Conservation (phyloP, 2,888 invertebrate species). For the Panorpa germanica region DNA sequence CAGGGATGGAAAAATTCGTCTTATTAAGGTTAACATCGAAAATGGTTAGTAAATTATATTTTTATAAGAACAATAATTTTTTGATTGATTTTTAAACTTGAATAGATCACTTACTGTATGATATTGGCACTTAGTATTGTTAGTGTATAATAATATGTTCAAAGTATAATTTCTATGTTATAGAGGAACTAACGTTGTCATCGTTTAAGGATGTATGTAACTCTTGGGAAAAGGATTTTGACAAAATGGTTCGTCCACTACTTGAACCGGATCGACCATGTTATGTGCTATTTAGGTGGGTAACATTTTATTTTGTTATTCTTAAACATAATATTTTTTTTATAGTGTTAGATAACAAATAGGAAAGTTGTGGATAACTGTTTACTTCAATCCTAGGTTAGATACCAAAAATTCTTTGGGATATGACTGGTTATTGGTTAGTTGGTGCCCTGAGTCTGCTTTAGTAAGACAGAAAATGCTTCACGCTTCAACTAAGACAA, state of each 20-base stretch:
- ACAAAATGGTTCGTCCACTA: conserved; percentile 48
- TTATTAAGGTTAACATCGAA: conserved; percentile 69
- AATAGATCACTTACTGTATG: conserved; percentile 3
- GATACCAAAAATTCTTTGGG: conserved; percentile 63
- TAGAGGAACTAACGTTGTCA: conserved; percentile 58
- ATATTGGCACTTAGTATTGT: background rate
- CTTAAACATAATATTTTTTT: conserved; percentile 7
- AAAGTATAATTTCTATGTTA: conserved; percentile 15
- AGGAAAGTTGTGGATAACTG: conserved; percentile 1
- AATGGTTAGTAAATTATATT: conserved; percentile 42
- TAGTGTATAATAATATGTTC: background rate
- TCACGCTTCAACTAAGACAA: conserved; percentile 94
- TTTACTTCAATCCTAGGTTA: conserved; percentile 37
- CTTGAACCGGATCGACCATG: conserved; percentile 71
- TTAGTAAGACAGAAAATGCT: conserved; percentile 91
- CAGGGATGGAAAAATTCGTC: conserved; percentile 59
- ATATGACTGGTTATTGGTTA: conserved; percentile 81
- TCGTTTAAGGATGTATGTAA: conserved; percentile 44
- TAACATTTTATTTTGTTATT: too few species aligned
- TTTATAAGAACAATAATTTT: conserved; percentile 6
- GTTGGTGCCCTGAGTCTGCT: conserved; percentile 88
- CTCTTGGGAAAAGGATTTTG: conserved; percentile 75
- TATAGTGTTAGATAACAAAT: background rate
- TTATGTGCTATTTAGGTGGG: conserved; percentile 62
- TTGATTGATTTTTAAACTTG: conserved; percentile 3